Evolutionary conservation across 2,113 vertebrate species (phyloP).

Genomic region (Tenebrosternarchus preto): DNA sequence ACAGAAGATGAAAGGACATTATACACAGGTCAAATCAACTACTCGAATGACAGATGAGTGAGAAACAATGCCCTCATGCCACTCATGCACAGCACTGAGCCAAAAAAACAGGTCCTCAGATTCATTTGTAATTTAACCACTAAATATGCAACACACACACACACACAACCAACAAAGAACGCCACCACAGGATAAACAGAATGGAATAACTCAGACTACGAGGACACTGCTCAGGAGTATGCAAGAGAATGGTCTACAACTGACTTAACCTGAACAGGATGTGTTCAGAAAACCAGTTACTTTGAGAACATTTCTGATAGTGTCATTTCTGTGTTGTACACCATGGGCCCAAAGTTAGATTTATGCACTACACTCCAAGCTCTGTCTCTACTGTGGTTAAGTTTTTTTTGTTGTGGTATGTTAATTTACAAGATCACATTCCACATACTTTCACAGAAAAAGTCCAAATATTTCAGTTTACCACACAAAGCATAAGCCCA

Average conservation of each 20-base stretch:
- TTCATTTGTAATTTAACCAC: neutral
- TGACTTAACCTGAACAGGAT: too few species aligned
- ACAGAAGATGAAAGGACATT: neutral
- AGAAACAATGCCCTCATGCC: neutral
- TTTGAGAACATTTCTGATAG: neutral
- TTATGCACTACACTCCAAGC: neutral
- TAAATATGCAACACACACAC: neutral
- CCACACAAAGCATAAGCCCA: too few species aligned
- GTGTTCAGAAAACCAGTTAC: neutral
- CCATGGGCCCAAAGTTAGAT: neutral
- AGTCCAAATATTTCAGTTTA: neutral
- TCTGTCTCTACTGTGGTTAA: neutral
- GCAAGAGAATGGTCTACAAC: constrained; percentile 56
- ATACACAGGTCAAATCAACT: neutral
- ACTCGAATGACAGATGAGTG: neutral
- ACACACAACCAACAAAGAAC: too few species aligned
- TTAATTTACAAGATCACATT: neutral
- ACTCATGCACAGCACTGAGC: neutral
- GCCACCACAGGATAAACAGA: constrained; percentile 40
- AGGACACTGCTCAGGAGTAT: constrained; percentile 63
- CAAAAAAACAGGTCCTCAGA: neutral
- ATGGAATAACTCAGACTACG: constrained; percentile 37
- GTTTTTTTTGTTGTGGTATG: neutral
- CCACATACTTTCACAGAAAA: neutral
- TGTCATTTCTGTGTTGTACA: neutral